Evolutionary conservation across 2,888 invertebrate genomes (phyloP).

Genomic region (Pandemis heparana): DNA sequence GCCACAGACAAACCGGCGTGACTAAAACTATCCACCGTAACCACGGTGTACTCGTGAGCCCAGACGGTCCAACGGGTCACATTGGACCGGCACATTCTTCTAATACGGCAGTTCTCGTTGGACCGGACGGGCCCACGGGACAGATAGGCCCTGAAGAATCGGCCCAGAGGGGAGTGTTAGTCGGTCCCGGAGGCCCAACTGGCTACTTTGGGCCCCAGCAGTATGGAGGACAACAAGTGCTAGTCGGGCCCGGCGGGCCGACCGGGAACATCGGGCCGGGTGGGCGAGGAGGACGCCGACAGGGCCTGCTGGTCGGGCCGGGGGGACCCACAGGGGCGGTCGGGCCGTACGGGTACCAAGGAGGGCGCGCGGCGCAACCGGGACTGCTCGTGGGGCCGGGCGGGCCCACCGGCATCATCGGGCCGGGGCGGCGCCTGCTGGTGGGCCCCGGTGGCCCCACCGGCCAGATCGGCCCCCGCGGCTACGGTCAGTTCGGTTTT

Average conservation of each 20-base stretch:
- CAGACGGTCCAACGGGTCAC: constrained; percentile 56
- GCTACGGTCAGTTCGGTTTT: constrained; percentile 71
- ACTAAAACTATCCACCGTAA: constrained; percentile 46
- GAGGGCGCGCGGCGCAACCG: constrained; percentile 35
- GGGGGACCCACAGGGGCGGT: constrained; percentile 79
- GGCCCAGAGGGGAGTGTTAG: constrained; percentile 50
- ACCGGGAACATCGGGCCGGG: constrained; percentile 74
- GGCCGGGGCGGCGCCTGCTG: constrained; percentile 66
- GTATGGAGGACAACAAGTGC: constrained; percentile 53
- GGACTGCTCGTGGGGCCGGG: constrained; percentile 75
- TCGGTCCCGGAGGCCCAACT: constrained; percentile 59
- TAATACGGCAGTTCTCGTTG: constrained; percentile 71
- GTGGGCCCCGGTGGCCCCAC: constrained; percentile 82
- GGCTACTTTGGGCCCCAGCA: constrained; percentile 51
- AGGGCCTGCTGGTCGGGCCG: constrained; percentile 61
- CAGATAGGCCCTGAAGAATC: constrained; percentile 54
- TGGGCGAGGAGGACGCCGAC: constrained; percentile 55
- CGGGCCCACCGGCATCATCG: constrained; percentile 72
- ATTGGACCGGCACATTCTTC: constrained; percentile 18
- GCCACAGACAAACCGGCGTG: constrained; percentile 66
- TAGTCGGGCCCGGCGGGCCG: constrained; percentile 80
- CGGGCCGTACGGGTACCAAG: constrained; percentile 51
- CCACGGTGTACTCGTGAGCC: constrained; percentile 49
- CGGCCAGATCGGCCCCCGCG: constrained; percentile 66
- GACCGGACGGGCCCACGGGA: constrained; percentile 74